Evolutionary conservation across 2,113 vertebrate species (phyloP).

Genomic region (Gallinago paraguaiae): DNA sequence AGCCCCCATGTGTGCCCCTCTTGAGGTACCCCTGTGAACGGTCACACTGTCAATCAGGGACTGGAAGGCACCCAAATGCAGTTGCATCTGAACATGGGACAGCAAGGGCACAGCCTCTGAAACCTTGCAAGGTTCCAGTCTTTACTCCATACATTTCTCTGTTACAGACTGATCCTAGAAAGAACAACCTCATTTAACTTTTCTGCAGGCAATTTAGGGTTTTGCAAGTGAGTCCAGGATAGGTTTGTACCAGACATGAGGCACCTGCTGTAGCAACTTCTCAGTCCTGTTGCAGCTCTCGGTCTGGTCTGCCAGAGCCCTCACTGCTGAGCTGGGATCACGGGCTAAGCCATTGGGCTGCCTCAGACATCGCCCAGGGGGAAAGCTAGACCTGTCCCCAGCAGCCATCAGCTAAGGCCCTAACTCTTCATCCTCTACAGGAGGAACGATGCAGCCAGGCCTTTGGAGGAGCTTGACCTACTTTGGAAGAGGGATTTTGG

Average conservation of each 20-base stretch:
- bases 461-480: neutral
- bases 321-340: neutral
- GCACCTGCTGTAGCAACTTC: neutral
- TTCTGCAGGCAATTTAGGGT: neutral
- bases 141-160: neutral
- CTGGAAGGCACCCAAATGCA: neutral
- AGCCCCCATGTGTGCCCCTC: neutral
- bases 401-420: neutral
- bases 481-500: neutral
- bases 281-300: neutral
- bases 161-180: too few relatives aligned
- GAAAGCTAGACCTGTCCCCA: neutral
- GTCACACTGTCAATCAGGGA: neutral
- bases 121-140: neutral
- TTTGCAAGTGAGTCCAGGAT: neutral
- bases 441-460: neutral
- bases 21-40: neutral
- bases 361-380: neutral
- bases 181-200: neutral
- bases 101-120: neutral
- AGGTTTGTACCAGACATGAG: neutral
- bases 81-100: neutral
- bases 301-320: neutral
- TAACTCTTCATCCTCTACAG: neutral
- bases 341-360: fast-evolving